phyloP scores from a whole-genome alignment of 2,888 invertebrate genomes.

The Pterostichus niger region DNA sequence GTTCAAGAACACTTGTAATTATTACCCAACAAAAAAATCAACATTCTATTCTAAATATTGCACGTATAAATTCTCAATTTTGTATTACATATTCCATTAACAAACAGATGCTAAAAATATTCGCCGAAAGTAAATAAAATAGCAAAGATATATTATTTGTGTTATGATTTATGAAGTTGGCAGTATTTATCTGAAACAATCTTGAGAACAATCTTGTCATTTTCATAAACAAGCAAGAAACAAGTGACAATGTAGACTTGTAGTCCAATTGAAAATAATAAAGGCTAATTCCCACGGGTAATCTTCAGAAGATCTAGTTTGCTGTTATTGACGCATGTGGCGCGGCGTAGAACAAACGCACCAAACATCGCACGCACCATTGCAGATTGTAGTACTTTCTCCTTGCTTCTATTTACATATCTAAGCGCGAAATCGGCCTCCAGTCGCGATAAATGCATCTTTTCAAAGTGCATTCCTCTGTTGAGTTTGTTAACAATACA shows the following conservation, averaged over 20 bases:
- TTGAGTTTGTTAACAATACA: too few relatives aligned
- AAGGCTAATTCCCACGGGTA: constrained; percentile 11
- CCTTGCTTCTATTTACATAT: neutral
- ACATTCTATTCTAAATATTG: too few relatives aligned
- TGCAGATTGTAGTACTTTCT: neutral
- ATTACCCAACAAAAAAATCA: too few relatives aligned
- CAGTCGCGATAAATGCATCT: too few relatives aligned
- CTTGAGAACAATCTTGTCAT: constrained; percentile 5
- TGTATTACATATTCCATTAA: too few relatives aligned
- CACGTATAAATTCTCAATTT: too few relatives aligned
- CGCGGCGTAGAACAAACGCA: neutral
- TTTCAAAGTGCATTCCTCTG: too few relatives aligned
- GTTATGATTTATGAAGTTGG: neutral
- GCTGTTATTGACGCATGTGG: neutral
- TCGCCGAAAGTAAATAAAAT: too few relatives aligned
- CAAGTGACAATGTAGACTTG: constrained; percentile 13
- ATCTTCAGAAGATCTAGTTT: constrained; percentile 17
- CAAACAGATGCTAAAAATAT: too few relatives aligned
- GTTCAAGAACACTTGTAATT: too few relatives aligned
- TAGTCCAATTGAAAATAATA: neutral
- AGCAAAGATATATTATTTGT: neutral
- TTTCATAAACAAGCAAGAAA: neutral
- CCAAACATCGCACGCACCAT: neutral
- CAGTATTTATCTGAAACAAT: constrained; percentile 6
- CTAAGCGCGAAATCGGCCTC: too few relatives aligned